Conservation (phyloP, 2,113 vertebrate genomes). For the Pionites leucogaster region DNA sequence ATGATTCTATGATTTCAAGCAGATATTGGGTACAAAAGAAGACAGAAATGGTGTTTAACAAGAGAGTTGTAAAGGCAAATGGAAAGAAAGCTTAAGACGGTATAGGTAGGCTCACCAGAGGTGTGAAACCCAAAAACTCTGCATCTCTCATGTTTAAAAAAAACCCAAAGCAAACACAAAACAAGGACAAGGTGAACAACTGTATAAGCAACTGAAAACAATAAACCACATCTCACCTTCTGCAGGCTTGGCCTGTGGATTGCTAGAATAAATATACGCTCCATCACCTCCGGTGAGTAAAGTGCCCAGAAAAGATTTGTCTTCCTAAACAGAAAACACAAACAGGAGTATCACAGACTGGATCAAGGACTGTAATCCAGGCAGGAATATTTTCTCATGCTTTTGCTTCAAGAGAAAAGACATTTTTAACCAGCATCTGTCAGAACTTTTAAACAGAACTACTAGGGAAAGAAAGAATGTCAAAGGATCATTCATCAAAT, state of each 20-base stretch:
- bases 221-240: conserved; percentile 81
- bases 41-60: background rate
- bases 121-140: background rate
- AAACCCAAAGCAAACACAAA: background rate
- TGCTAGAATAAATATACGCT: conserved; percentile 81
- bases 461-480: background rate
- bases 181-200: fast-evolving
- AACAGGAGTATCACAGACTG: background rate
- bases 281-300: conserved; percentile 83
- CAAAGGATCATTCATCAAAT: background rate
- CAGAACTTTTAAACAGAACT: background rate
- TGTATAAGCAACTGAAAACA: background rate
- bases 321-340: conserved; percentile 64
- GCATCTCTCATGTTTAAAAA: background rate
- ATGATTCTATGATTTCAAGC: background rate
- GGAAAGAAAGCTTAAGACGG: background rate
- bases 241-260: conserved; percentile 79
- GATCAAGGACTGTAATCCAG: background rate
- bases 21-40: background rate
- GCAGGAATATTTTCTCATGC: background rate
- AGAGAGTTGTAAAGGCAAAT: background rate
- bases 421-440: background rate
- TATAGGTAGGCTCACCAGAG: background rate
- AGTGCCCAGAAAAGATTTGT: conserved; percentile 83
- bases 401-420: background rate